Evolutionary conservation across 1,140 invertebrate species (phyloP).

Genomic region (Phymastichus coffea): DNA sequence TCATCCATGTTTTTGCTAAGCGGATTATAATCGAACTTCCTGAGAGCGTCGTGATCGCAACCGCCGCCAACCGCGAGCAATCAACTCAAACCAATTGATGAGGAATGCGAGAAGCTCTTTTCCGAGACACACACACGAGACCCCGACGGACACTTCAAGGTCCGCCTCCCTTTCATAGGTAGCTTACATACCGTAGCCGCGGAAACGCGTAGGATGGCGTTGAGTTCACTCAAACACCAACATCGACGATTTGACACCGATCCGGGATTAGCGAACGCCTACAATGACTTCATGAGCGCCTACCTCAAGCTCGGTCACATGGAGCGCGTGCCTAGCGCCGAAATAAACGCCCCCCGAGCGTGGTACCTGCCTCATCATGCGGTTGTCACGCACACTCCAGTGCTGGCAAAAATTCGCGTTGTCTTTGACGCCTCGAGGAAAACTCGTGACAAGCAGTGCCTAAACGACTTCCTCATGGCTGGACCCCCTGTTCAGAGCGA

Average conservation of each 20-base stretch:
- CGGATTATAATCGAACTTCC: no score
- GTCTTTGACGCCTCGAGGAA: slow-evolving; percentile 26
- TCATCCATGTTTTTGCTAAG: no score
- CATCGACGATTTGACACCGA: slow-evolving; percentile 23
- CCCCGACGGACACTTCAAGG: slow-evolving; percentile 4
- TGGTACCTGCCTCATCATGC: slow-evolving; percentile 32
- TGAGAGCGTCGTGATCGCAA: no score
- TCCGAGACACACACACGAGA: slow-evolving; percentile 9
- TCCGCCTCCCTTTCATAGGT: slow-evolving; percentile 9
- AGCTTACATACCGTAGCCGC: background rate
- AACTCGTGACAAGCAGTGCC: background rate
- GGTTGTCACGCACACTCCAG: slow-evolving; percentile 2
- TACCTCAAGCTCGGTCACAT: slow-evolving; percentile 36
- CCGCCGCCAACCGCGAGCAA: no score
- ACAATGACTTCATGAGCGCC: slow-evolving; percentile 34
- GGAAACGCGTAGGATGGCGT: background rate
- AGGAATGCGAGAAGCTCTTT: slow-evolving; percentile 21
- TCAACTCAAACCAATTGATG: slow-evolving; percentile 10
- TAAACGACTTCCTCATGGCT: slow-evolving; percentile 12
- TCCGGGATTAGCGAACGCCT: slow-evolving; percentile 22
- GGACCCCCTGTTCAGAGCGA: slow-evolving; percentile 12
- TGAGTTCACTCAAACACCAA: slow-evolving; percentile 6
- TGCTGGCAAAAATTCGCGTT: slow-evolving; percentile 21
- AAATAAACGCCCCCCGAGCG: background rate
- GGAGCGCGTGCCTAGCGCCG: slow-evolving; percentile 9